A percentile compares a stretch with the other conserved stretches of the same genome.
Evolutionary conservation across 2,113 vertebrate species (phyloP).

Genomic region (Myotis lucifugus): DNA sequence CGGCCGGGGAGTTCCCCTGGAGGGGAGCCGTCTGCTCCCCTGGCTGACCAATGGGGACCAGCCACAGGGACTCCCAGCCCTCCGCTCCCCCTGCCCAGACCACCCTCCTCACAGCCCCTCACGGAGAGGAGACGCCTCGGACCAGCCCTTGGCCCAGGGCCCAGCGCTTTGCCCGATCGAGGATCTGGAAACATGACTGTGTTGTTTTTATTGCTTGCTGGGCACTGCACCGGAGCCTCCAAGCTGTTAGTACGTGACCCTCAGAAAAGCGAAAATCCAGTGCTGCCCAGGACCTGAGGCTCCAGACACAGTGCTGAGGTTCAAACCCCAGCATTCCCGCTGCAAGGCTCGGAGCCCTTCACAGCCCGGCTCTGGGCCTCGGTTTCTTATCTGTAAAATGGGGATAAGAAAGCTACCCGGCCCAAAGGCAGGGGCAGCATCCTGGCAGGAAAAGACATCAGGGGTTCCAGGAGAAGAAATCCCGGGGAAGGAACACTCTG

Average conservation of each 20-base stretch:
- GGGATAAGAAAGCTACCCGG: neutral
- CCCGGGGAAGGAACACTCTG: neutral
- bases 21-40: neutral
- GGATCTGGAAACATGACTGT: fast-evolving
- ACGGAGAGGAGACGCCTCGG: fast-evolving
- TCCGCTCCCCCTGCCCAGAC: neutral
- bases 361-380: neutral
- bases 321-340: neutral
- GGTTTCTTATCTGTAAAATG: neutral
- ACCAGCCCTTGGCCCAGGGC: neutral
- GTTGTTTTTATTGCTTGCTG: neutral
- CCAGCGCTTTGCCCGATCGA: neutral
- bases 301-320: neutral
- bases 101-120: no score
- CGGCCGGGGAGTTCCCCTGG: neutral
- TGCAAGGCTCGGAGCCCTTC: fast-evolving
- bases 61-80: neutral
- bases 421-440: fast-evolving
- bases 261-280: neutral
- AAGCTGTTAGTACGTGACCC: neutral
- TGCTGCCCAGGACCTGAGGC: neutral
- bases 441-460: neutral
- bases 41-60: neutral
- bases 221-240: neutral
- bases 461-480: neutral